Evolutionary conservation across 2,113 vertebrate species (phyloP), one percentile per base, ranked within the genome.

Genomic region (Prinia subflava): DNA sequence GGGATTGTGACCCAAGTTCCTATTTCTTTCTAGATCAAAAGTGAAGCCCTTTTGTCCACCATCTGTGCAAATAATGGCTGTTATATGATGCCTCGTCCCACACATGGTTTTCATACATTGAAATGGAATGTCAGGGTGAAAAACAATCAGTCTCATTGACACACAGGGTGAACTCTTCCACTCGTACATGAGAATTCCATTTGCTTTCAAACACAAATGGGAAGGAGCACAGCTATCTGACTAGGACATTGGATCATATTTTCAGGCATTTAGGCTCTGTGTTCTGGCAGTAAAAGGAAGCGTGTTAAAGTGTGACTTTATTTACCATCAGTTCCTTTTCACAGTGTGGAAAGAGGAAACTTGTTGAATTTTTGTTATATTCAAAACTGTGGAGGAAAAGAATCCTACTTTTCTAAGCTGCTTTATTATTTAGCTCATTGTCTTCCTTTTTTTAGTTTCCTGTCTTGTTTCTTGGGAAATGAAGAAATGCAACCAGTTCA

Each of bases 11-110:
- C 63, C 91, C 44, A 83, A 83, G 63, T 94, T 93, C 77, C 60
- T 65, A 47, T 90, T 95, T 97, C 55, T 94, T 95, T 87, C 76
- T 77, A 94, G 65, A 94, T 95, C 95, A 95, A 96, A 97, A 97
- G 87, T 88, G 52, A 90, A 95, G 65, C 76, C 19, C 69, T 96
- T 96, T 98, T 96, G 50, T 89, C 85, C 39, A 82, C 92, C 97
- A 97, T 97, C 97, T 98, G 97, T 98, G 86, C 93, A 98, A 98
- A 98, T 96, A 98, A 50, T 77, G 83, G 67, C 33, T 92, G 79
- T 91, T 90, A 87, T 4, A 42, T 23, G 76, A 81, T 85, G 74
- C 75, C 75, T 78, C 7, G 4, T 87, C 73, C 64, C 71, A 78
- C 88, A 89, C 31, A 62, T 90, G 89, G 90, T 95, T 95, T 95